Base-by-base conservation (phyloP, 2,113 vertebrate genomes). In the Tor tambroides region DNA sequence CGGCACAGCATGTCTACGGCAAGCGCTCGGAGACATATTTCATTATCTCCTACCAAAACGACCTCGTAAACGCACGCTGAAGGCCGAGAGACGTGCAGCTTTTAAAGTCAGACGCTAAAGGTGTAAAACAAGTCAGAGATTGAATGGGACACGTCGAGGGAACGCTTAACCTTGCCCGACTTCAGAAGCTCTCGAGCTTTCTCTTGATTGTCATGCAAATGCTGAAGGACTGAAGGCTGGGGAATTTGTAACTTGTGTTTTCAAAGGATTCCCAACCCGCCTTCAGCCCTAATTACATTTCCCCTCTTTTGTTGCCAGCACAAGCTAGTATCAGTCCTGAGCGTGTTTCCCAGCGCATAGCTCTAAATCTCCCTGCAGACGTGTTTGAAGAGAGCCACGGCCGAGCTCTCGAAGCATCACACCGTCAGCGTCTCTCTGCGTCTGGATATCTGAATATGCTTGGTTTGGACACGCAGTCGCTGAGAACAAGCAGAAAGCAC, bases 21-120 rank as follows among this genome's bases (percentile, higher is more conserved):
- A 65, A 91, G n/a, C 80, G 90, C 90, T 89, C 65, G 89, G 90
- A 92, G 85, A 85, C 79, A 51, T 41, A 51, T 41, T 74, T 32
- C 19, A 41, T 74, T 21, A 74, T 74, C 6, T 74, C 35, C 71
- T 74, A 11, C 10, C 35, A 23, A 11, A 72, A 38, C 35, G 4
- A 5, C 32, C 32, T 9, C 19, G 0, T 72, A 41, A 72, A 72
- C 32, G 3, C 14, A 14, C 30, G 23, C 21, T 61, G 8, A 61
- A 61, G 56, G 56, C 67, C 0, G 30, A 4, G 26, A 10, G 41
- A 80, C 76, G 88, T 89, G 46, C 83, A 90, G 91, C 51, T 2
- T 41, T 65, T 89, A 84, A 92, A 88, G 79, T 84, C 67, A 51
- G 82, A 87, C 30, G 90, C 88, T 92, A 84, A 83, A 35, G 85